A percentile compares a stretch with the other conserved stretches of the same genome.
Conservation (phyloP, 2,113 vertebrate genomes). For the Oreotragus oreotragus region DNA sequence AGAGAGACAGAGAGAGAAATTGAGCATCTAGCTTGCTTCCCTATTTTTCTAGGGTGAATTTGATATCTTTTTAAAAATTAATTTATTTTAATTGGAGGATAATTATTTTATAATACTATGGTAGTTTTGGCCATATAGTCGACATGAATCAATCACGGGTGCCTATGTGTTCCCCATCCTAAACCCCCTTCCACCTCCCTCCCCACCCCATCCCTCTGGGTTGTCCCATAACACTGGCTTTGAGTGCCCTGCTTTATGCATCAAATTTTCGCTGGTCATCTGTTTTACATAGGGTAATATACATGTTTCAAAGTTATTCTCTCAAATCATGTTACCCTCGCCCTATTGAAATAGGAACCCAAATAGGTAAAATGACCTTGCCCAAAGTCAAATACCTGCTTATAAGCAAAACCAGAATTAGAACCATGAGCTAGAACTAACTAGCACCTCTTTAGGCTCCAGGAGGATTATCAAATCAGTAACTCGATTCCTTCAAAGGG, state of each 20-base stretch:
- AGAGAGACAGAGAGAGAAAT: no score
- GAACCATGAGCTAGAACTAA: background rate
- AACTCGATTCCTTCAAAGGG: background rate
- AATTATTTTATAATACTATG: no score
- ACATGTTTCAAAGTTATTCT: background rate
- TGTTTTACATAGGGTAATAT: background rate
- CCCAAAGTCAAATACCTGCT: background rate
- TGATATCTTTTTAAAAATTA: no score
- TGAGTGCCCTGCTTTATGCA: background rate
- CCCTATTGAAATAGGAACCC: background rate
- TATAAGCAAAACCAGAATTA: conserved; percentile 2
- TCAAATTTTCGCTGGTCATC: background rate
- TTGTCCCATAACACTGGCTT: background rate
- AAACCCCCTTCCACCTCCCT: background rate
- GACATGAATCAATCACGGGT: background rate
- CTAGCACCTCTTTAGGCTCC: background rate
- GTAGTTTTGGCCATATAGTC: background rate
- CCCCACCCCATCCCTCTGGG: background rate
- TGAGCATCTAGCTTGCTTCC: no score
- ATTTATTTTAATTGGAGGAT: no score
- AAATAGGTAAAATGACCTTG: background rate
- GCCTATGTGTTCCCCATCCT: background rate
- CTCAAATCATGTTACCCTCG: background rate
- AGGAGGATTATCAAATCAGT: background rate
- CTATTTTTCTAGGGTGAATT: no score